A percentile compares a stretch with the other conserved stretches of the same genome.
phyloP scores from a whole-genome alignment of 2,113 vertebrate species.

The Bujurquina vittata region DNA sequence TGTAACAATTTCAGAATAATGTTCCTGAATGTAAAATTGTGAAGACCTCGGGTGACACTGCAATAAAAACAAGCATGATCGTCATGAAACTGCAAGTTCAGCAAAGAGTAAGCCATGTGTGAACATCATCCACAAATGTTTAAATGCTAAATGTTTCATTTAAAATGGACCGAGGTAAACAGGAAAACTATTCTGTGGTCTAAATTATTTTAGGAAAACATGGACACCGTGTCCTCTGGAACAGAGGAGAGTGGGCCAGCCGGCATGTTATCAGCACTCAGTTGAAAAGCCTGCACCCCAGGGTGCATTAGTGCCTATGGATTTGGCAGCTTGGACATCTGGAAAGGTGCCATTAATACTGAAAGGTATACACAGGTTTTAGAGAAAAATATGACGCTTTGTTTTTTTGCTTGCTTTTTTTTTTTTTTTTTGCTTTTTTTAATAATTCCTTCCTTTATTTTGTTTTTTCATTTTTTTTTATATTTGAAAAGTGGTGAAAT shows the following conservation, averaged over 20 bases:
- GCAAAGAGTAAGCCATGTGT: not conserved
- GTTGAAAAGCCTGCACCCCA: not conserved
- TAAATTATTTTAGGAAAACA: not conserved
- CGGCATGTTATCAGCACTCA: not conserved
- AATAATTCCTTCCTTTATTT: no score
- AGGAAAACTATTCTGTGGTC: not conserved
- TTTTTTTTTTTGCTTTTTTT: no score
- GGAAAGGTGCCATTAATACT: no score
- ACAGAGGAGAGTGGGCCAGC: not conserved
- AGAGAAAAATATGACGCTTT: not conserved
- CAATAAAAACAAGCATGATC: not conserved
- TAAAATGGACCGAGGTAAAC: not conserved
- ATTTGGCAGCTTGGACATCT: not conserved
- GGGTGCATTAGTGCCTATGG: not conserved
- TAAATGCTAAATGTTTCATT: not conserved
- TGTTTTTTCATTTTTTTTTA: no score
- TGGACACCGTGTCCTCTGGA: not conserved
- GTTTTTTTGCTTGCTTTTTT: no score
- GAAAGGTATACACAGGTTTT: not conserved
- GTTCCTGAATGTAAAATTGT: fast-evolving
- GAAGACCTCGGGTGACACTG: not conserved
- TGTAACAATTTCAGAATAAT: not conserved
- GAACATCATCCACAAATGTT: not conserved
- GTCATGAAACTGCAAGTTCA: not conserved
- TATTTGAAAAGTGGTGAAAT: no score